Evolutionary conservation across 2,888 invertebrate species (phyloP).

Genomic region (Mythimna vitellina): DNA sequence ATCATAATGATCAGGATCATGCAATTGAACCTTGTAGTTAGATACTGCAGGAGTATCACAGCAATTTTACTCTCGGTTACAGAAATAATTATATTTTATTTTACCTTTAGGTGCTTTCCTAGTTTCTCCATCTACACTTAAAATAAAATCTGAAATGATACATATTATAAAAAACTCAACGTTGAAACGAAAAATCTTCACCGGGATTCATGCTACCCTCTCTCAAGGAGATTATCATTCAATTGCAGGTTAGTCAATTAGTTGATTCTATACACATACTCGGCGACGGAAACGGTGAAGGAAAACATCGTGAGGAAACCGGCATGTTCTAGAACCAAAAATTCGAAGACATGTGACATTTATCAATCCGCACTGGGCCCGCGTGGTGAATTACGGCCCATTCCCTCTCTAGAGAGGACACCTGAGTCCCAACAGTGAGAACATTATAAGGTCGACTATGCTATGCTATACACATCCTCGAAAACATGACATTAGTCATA

Average conservation of each 20-base stretch:
- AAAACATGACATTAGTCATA: too few species aligned
- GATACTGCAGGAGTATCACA: neutral
- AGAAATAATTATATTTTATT: neutral
- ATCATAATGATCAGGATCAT: too few species aligned
- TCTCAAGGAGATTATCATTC: constrained; percentile 41
- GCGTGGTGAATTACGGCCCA: too few species aligned
- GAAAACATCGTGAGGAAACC: too few species aligned
- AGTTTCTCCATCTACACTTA: constrained; percentile 4
- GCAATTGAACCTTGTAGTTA: neutral
- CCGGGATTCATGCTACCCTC: constrained; percentile 45
- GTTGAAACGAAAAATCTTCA: constrained; percentile 28
- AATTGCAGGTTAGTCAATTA: constrained; percentile 10
- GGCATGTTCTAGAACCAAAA: too few species aligned
- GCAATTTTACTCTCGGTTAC: neutral
- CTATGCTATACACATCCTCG: neutral
- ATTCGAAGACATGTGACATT: too few species aligned
- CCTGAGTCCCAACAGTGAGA: too few species aligned
- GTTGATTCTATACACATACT: neutral
- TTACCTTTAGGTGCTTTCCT: constrained; percentile 4
- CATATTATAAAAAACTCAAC: constrained; percentile 6
- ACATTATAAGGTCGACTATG: too few species aligned
- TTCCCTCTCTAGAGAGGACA: too few species aligned
- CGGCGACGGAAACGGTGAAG: too few species aligned
- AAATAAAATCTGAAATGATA: constrained; percentile 11
- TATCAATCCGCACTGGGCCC: too few species aligned